These are phyloP conservation scores for Limenitis arthemis DNA, from an alignment of 2,888 invertebrate species.

Conservation along the genomic window DNA sequence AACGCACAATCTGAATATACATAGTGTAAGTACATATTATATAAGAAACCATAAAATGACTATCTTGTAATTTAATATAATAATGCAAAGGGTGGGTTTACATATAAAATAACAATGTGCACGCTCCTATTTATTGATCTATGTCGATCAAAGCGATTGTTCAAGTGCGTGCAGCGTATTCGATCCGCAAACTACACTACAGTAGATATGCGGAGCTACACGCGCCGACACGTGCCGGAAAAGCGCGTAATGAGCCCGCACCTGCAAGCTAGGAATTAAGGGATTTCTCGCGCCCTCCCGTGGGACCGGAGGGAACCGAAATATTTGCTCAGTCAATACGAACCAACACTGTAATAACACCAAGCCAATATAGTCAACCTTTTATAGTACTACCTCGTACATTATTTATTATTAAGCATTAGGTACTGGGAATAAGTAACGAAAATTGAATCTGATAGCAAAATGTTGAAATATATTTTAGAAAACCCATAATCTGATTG, in stretches of 20 bases:
- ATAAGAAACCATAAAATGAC: neutral
- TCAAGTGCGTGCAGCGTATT: slow-evolving; percentile 43
- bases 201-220: slow-evolving; percentile 40
- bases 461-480: neutral
- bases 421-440: neutral
- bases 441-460: slow-evolving; percentile 1
- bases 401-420: slow-evolving; percentile 14
- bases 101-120: slow-evolving; percentile 17
- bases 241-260: slow-evolving; percentile 68
- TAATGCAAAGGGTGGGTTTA: neutral
- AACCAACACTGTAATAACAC: slow-evolving; percentile 46
- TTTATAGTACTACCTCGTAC: slow-evolving; percentile 20
- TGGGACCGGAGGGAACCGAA: slow-evolving; percentile 54
- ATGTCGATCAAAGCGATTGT: slow-evolving; percentile 42
- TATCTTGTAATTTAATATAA: neutral
- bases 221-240: slow-evolving; percentile 63
- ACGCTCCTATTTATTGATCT: slow-evolving; percentile 29
- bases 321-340: slow-evolving; percentile 61
- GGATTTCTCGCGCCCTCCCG: slow-evolving; percentile 72
- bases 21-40: neutral
- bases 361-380: slow-evolving; percentile 34
- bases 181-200: slow-evolving; percentile 42
- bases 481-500: neutral
- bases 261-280: slow-evolving; percentile 66
- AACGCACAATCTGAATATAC: neutral